Evolutionary conservation across 2,797 vertebrate genomes (phyloP), one percentile per base, ranked within the genome.

Genomic region (Pseudocheirus occidentalis): DNA sequence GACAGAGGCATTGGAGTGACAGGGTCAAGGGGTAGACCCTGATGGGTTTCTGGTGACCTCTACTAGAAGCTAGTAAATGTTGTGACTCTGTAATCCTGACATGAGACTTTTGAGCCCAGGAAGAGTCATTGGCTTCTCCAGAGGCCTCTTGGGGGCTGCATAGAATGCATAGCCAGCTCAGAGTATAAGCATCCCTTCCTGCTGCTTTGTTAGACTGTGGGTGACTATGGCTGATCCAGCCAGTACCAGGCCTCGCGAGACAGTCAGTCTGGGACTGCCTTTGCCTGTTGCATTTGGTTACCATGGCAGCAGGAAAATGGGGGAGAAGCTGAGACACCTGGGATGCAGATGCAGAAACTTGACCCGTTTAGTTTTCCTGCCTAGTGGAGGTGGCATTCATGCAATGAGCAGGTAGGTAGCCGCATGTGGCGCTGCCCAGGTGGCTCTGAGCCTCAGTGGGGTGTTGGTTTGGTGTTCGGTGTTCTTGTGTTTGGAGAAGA

Each of bases 281-380:
- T 97, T 98, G 97, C 98, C 97, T 98, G 92, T 97, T 98, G 96
- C 98, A 95, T 98, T 98, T 98, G 93, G 99, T 99, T 99, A 98
- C 98, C 98, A 99, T 99, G 98, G 98, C 98, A 99, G 98, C 99
- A 97, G 96, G 94, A 98, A 96, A 97, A 96, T 96, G 95, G 95
- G 96, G 95, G 97, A 97, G 95, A 95, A 96, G 98, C 96, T 96
- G 95, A 98, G 98, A 62, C 95, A 98, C 96, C 98, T 95, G 95
- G 90, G 53, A 97, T 96, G 94, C 93, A 97, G 96, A 98, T 97
- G 97, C 96, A 97, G 93, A 97, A 98, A 98, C 97, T 93, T 94
- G 92, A 92, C 92, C 89, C 55, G 96, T 95, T 95, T 94, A 1
- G n/a, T 96, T 95, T 96, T 96, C 97, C 91, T 31, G 53, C 94